Evolutionary conservation across 2,797 vertebrate genomes (phyloP), one percentile per base, ranked within the genome.

Genomic region (Moxostoma hubbsi): DNA sequence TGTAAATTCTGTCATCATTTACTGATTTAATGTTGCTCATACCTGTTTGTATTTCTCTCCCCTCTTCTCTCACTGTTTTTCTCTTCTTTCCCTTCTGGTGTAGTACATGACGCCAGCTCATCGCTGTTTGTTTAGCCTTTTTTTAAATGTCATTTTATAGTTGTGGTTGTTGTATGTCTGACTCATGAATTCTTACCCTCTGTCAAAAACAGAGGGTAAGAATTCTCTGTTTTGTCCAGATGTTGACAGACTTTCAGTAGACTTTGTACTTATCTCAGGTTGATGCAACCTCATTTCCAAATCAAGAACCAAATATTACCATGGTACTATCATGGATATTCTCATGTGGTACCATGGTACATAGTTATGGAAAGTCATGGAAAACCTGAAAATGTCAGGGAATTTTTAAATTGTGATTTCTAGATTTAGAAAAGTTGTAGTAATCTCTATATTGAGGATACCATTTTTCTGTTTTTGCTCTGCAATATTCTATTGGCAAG

Each of bases 51-150:
- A 5, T 36, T 36, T 36, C 36, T 61, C 55, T 64, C 70, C 16
- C 73, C 71, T 71, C 73, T 74, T 81, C 83, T 81, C 78, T 75
- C 58, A 67, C 36, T 36, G 36, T 36, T 36, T 36, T 36, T 36
- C 36, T 75, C 70, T 79, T 81, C 49, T 36, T 81, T 84, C 76
- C 79, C 83, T 84, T 84, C 79, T 58, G 84, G 63, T 86, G 86
- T 90, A 83, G 87, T 87, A 64, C 63, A 74, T 89, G 93, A 94
- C 91, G 89, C 90, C 92, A 94, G 93, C 93, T 92, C 87, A 81
- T 93, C 85, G 93, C 93, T 94, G 93, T 93, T 94, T 93, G 90
- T 89, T 92, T 90, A 92, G 88, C 90, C 85, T 71, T 91, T 91
- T 91, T 36, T 74, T 76, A 85, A 87, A 87, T 85, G 89, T 89